Conservation (phyloP, 2,888 invertebrate species). For the Tetranychus truncatus region DNA sequence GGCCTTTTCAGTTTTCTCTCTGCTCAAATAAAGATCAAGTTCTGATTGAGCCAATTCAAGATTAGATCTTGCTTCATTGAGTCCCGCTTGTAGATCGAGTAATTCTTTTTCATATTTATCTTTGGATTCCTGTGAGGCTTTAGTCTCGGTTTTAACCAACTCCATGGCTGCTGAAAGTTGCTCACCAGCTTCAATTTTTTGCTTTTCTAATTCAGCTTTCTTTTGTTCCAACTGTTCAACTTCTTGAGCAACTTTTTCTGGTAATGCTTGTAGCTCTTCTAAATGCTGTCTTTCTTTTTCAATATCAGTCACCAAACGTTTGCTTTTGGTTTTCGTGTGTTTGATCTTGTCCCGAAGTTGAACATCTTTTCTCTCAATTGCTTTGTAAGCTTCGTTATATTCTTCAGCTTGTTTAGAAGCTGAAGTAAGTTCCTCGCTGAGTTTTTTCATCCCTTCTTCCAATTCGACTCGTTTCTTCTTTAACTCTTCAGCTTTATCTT, state of each 20-base stretch:
- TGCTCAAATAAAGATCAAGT: conserved; percentile 52
- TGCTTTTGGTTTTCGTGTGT: conserved; percentile 36
- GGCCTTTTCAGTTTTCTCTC: conserved; percentile 45
- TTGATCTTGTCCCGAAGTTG: conserved; percentile 39
- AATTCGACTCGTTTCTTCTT: conserved; percentile 43
- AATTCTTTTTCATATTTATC: conserved; percentile 49
- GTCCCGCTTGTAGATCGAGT: conserved; percentile 47
- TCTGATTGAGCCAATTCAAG: conserved; percentile 52
- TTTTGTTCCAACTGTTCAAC: conserved; percentile 39
- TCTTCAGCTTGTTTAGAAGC: conserved; percentile 31
- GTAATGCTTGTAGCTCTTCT: conserved; percentile 44
- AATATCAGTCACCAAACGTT: conserved; percentile 21
- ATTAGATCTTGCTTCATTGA: conserved; percentile 49
- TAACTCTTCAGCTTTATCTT: conserved; percentile 37
- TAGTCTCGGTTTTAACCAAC: conserved; percentile 47
- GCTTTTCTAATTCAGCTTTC: conserved; percentile 43
- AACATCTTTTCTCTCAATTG: conserved; percentile 47
- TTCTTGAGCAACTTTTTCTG: conserved; percentile 53
- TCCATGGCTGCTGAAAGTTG: conserved; percentile 39
- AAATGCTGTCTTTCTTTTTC: conserved; percentile 44
- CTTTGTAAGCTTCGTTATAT: conserved; percentile 39
- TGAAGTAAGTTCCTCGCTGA: conserved; percentile 30
- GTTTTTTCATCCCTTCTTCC: conserved; percentile 35
- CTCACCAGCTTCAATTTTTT: conserved; percentile 38
- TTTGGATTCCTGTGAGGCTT: conserved; percentile 50